Conservation (phyloP, 2,888 invertebrate genomes). For the Himalopsyche anomala region DNA sequence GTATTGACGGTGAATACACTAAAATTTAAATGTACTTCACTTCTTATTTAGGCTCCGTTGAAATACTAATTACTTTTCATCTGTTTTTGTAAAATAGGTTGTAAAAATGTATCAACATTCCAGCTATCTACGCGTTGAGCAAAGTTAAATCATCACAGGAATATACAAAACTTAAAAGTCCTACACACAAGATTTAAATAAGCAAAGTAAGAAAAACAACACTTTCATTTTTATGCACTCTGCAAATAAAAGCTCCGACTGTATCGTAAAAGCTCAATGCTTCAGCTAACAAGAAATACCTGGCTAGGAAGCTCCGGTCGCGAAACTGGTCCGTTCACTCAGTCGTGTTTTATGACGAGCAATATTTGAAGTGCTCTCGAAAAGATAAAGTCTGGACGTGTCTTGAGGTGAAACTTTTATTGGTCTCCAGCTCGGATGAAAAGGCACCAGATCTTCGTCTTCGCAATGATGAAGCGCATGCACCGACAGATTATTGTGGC, state of each 20-base stretch:
- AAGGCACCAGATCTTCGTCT: constrained; percentile 4
- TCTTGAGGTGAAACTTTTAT: constrained; percentile 34
- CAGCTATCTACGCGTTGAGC: neutral
- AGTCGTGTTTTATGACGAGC: constrained; percentile 61
- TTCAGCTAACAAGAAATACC: neutral
- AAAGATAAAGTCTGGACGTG: constrained; percentile 61
- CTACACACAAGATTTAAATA: constrained; percentile 31
- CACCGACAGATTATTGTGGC: neutral
- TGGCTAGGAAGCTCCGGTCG: constrained; percentile 43
- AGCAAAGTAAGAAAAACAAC: constrained; percentile 48
- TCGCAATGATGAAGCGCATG: constrained; percentile 14
- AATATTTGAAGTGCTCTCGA: constrained; percentile 55
- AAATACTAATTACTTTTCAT: neutral
- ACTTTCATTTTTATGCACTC: constrained; percentile 56
- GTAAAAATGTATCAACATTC: neutral
- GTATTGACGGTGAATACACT: too few species aligned
- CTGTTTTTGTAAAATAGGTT: neutral
- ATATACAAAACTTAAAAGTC: neutral
- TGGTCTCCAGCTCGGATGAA: constrained; percentile 2
- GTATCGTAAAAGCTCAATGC: constrained; percentile 53
- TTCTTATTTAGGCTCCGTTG: too few species aligned
- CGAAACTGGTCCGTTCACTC: constrained; percentile 49
- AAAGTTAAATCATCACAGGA: neutral
- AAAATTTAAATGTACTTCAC: too few species aligned
- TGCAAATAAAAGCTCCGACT: constrained; percentile 52